Conservation (phyloP, 2,113 vertebrate genomes). For the Pomatorhinus ruficollis region DNA sequence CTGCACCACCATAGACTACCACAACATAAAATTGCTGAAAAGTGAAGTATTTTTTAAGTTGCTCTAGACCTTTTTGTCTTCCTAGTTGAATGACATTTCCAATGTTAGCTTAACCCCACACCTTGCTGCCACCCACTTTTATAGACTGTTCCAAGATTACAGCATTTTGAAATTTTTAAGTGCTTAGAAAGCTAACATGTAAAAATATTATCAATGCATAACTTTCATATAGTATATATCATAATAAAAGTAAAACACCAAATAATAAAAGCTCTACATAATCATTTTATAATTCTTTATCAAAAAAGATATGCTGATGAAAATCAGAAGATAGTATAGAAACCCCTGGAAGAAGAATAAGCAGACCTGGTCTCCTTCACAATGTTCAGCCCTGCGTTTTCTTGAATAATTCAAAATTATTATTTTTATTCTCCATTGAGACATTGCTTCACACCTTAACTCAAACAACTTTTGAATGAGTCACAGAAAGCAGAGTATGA, state of each 20-base stretch:
- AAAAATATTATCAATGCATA: neutral
- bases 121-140: neutral
- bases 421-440: neutral
- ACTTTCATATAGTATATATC: neutral
- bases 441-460: neutral
- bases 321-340: neutral
- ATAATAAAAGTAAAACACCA: neutral
- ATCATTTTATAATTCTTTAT: neutral
- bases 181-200: neutral
- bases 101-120: neutral
- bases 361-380: neutral
- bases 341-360: neutral
- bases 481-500: accelerated
- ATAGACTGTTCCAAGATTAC: neutral
- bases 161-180: neutral
- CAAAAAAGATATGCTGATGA: neutral
- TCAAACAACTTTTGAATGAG: neutral
- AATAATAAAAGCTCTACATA: neutral
- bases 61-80: neutral
- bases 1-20: accelerated
- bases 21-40: neutral
- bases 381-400: neutral
- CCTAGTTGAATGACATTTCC: neutral
- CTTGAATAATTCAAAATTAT: neutral
- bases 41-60: neutral